phyloP scores from a whole-genome alignment of 2,113 vertebrate genomes.

The Taurulus bubalis region DNA sequence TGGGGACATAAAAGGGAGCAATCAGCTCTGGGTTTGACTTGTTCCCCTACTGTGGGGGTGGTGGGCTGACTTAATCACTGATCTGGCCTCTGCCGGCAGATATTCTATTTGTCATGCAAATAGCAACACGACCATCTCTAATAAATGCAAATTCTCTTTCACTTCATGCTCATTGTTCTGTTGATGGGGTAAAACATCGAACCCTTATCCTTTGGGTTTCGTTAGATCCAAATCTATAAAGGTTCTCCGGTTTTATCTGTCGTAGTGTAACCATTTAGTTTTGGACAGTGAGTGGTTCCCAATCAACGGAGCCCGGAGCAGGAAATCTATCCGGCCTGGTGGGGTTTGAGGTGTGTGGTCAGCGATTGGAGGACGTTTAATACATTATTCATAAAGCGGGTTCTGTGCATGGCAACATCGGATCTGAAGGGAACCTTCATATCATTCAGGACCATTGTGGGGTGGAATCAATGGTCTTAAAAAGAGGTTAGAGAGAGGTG shows the following conservation, averaged over 20 bases:
- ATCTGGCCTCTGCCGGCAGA: not conserved
- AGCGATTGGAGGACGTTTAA: constrained; percentile 8
- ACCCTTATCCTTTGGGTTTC: not conserved
- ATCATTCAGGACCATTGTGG: not conserved
- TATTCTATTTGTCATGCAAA: constrained; percentile 22
- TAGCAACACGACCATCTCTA: constrained; percentile 2
- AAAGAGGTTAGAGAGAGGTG: not conserved
- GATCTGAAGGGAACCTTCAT: not conserved
- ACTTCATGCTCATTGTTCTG: constrained; percentile 14
- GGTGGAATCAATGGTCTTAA: not conserved
- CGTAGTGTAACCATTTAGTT: not conserved
- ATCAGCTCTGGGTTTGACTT: constrained; percentile 26
- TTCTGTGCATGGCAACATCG: constrained; percentile 3
- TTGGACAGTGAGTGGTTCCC: not conserved
- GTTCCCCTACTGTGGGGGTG: constrained; percentile 5
- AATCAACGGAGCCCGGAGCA: constrained; percentile 10
- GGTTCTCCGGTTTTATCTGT: not conserved
- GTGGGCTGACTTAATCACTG: constrained; percentile 10
- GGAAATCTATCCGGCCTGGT: not conserved
- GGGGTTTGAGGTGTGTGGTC: constrained; percentile 4
- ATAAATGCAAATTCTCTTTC: constrained; percentile 20
- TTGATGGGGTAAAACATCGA: constrained; percentile 6
- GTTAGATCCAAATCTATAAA: not conserved
- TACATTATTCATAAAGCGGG: constrained; percentile 3
- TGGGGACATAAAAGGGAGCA: constrained; percentile 45